phyloP scores from a whole-genome alignment of 2,888 invertebrate species.

The Scrobipalpa atriplicella region DNA sequence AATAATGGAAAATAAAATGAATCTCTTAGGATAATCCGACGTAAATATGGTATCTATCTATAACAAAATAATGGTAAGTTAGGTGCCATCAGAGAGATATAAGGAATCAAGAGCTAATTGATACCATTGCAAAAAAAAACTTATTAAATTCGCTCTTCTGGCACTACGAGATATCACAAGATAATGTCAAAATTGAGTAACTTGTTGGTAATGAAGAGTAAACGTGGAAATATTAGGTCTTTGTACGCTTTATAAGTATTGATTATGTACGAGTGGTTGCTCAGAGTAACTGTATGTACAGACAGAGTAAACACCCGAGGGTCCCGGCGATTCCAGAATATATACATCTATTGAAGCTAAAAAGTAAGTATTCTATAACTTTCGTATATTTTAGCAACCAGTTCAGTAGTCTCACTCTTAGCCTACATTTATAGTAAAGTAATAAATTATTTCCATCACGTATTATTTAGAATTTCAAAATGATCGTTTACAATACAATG shows the following conservation, averaged over 20 bases:
- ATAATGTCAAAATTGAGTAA: slow-evolving; percentile 46
- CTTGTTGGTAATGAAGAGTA: slow-evolving; percentile 17
- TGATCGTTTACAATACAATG: slow-evolving; percentile 43
- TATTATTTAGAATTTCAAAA: slow-evolving; percentile 56
- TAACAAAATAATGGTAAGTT: slow-evolving; percentile 54
- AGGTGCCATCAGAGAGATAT: slow-evolving; percentile 40
- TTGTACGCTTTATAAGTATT: slow-evolving; percentile 12
- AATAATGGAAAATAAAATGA: slow-evolving; percentile 48
- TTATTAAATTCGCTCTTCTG: slow-evolving; percentile 42
- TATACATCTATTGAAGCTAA: background rate
- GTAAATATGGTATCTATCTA: slow-evolving; percentile 40
- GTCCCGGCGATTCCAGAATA: background rate
- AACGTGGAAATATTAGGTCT: background rate
- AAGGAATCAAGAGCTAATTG: slow-evolving; percentile 33
- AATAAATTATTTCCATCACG: slow-evolving; percentile 62
- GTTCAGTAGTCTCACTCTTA: slow-evolving; percentile 53
- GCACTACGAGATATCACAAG: slow-evolving; percentile 56
- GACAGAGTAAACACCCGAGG: slow-evolving; percentile 14
- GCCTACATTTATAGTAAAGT: slow-evolving; percentile 45
- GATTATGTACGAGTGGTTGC: slow-evolving; percentile 33
- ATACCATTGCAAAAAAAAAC: slow-evolving; percentile 45
- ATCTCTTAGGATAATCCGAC: slow-evolving; percentile 45
- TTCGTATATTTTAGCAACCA: slow-evolving; percentile 42
- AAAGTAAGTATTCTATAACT: slow-evolving; percentile 32
- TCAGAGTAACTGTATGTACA: slow-evolving; percentile 41